Evolutionary conservation across 2,888 invertebrate species (phyloP).

Genomic region (Pammene fasciana): DNA sequence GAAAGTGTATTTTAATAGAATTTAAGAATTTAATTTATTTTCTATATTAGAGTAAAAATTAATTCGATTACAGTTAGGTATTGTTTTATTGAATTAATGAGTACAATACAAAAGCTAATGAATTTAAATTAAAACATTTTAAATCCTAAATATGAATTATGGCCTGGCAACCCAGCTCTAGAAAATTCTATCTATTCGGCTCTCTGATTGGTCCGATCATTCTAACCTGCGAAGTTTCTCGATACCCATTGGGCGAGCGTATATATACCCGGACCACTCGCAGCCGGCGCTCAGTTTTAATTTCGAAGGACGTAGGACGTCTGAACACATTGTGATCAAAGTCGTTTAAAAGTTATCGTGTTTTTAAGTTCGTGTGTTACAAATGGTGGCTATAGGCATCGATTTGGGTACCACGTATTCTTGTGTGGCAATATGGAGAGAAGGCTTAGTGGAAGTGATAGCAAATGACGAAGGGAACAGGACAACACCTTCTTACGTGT

Average conservation of each 20-base stretch:
- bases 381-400: conserved; percentile 70
- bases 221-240: conserved; percentile 59
- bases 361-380: conserved; percentile 37
- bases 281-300: conserved; percentile 49
- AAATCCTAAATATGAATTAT: conserved; percentile 19
- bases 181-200: conserved; percentile 53
- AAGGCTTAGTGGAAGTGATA: conserved; percentile 65
- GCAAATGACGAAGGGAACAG: conserved; percentile 65
- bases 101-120: too few species aligned
- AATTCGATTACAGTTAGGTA: too few species aligned
- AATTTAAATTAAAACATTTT: background rate
- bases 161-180: conserved; percentile 58
- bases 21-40: too few species aligned
- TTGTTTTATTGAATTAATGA: too few species aligned
- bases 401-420: conserved; percentile 70
- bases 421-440: conserved; percentile 68
- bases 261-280: conserved; percentile 60
- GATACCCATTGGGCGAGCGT: conserved; percentile 57
- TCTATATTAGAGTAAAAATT: too few species aligned
- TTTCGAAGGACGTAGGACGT: conserved; percentile 30
- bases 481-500: conserved; percentile 67
- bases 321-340: conserved; percentile 19
- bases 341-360: background rate
- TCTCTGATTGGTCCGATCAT: conserved; percentile 58
- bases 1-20: too few species aligned